Conservation (phyloP, 1,140 invertebrate species). For the Drosophila quadrilineata region DNA sequence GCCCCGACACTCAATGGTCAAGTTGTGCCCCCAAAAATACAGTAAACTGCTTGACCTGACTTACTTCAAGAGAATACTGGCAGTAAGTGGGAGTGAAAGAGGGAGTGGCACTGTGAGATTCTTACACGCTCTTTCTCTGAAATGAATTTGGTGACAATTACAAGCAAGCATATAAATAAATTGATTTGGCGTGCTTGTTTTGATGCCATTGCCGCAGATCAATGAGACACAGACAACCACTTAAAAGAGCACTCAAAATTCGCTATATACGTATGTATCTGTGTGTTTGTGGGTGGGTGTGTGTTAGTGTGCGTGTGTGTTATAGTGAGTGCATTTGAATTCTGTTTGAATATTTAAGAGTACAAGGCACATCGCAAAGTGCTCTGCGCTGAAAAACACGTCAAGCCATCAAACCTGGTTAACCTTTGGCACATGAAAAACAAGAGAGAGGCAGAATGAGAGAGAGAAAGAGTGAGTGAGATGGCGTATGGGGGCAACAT, state of each 20-base stretch:
- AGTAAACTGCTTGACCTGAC: too few species aligned
- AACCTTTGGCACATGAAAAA: slow-evolving; percentile 15
- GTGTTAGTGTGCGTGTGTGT: background rate
- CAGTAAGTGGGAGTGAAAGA: too few species aligned
- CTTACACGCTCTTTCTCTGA: too few species aligned
- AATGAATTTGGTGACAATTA: slow-evolving; percentile 6
- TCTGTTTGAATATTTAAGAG: slow-evolving; percentile 70
- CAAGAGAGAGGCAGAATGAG: background rate
- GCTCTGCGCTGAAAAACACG: slow-evolving; percentile 46
- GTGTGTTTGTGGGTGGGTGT: background rate
- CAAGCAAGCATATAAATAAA: slow-evolving; percentile 45
- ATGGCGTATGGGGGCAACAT: slow-evolving; percentile 36
- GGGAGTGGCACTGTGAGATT: too few species aligned
- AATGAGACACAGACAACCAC: slow-evolving; percentile 64
- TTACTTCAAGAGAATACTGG: too few species aligned
- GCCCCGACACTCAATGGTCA: slow-evolving; percentile 62
- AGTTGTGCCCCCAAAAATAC: too few species aligned
- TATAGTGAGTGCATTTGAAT: slow-evolving; percentile 56
- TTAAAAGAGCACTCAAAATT: slow-evolving; percentile 42
- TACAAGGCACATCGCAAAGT: slow-evolving; percentile 55
- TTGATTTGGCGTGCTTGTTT: slow-evolving; percentile 52
- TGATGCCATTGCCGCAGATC: slow-evolving; percentile 37
- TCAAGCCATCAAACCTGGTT: slow-evolving; percentile 29
- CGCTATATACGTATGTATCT: too few species aligned
- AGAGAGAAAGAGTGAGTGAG: background rate